Evolutionary conservation across 2,888 invertebrate species (phyloP), one percentile per base, ranked within the genome.

Genomic region (Eupeodes latifasciatus): DNA sequence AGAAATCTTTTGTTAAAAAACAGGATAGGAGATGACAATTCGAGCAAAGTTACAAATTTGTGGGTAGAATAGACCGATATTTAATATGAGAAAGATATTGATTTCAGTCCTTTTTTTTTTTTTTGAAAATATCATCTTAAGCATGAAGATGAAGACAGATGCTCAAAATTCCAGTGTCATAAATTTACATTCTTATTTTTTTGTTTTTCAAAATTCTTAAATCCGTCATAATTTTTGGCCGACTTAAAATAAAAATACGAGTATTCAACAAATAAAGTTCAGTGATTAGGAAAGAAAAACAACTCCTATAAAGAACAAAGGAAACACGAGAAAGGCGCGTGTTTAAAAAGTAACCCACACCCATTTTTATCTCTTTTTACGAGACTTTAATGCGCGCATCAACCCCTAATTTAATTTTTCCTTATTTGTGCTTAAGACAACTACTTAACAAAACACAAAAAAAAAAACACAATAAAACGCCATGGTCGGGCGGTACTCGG

Each of bases 351-450:
- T 59, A 62, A 75, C 78, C 81, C 85, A 81, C 85, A 81, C 88
- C 88, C 85, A 69, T 81, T 59, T 80, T 64, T 87, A 44, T 79
- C 80, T 62, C 77, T 66, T 27, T 47, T 66, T 11, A 44, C n/a
- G 77, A 59, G 27, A 27, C 59, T 71, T 75, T 78, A 16, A 85
- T 85, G 81, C 75, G 78, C 81, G 71, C 81, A 81, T 81, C 85
- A 88, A 81, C 88, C 88, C 85, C 85, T 88, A 85, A 85, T 81
- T 81, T 81, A 81, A 88, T 85, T 69, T 77, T 81, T 84, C 57
- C 87, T 83, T 83, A 71, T 86, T 84, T 72, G 55, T 64, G 49
- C 71, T 78, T 75, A 84, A 77, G 44, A 49, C 64, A 74, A 27
- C 27, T 27, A 27, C 27, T 27, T 27, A 82, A 53, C 62, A 62